phyloP scores from a whole-genome alignment of 2,797 vertebrate species.

The Peromyscus eremicus region DNA sequence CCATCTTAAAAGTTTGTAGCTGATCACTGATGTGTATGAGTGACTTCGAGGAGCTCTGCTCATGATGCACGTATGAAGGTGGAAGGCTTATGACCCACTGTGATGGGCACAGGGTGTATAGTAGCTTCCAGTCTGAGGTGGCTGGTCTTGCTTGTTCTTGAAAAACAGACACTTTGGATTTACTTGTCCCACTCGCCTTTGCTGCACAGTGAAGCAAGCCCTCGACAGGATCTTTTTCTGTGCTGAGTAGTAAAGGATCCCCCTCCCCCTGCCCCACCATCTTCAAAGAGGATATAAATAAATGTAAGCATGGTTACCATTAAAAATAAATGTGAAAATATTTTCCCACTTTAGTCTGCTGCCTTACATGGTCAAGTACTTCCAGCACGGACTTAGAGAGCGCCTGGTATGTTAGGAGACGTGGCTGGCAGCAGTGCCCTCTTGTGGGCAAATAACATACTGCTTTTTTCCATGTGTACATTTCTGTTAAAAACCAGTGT shows the following conservation, averaged over 20 bases:
- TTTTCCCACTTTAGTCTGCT: slow-evolving; percentile 28
- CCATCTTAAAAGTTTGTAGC: background rate
- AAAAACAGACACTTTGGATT: background rate
- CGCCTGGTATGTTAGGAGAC: background rate
- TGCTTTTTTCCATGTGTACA: slow-evolving; percentile 15
- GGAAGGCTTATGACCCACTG: background rate
- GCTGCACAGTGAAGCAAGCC: background rate
- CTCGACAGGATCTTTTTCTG: background rate
- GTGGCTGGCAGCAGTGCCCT: slow-evolving; percentile 71
- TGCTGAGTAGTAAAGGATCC: background rate
- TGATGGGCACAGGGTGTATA: no score
- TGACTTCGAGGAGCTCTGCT: background rate
- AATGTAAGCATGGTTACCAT: slow-evolving; percentile 45
- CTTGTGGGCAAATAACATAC: slow-evolving; percentile 58
- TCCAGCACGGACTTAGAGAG: background rate
- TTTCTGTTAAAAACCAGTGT: slow-evolving; percentile 38
- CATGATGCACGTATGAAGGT: background rate
- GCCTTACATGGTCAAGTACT: slow-evolving; percentile 45
- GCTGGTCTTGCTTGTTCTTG: slow-evolving; percentile 20
- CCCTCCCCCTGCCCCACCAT: background rate
- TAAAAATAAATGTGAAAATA: slow-evolving; percentile 50
- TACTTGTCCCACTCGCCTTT: background rate
- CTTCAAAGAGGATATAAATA: slow-evolving; percentile 52
- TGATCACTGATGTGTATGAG: background rate
- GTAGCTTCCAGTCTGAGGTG: background rate